Percentiles rank a stretch among this genome's conserved stretches.
These are phyloP conservation scores for Beroe forskalii DNA, from an alignment of 37 sponge, comb jelly and placozoan species.

Conservation along the genomic window DNA sequence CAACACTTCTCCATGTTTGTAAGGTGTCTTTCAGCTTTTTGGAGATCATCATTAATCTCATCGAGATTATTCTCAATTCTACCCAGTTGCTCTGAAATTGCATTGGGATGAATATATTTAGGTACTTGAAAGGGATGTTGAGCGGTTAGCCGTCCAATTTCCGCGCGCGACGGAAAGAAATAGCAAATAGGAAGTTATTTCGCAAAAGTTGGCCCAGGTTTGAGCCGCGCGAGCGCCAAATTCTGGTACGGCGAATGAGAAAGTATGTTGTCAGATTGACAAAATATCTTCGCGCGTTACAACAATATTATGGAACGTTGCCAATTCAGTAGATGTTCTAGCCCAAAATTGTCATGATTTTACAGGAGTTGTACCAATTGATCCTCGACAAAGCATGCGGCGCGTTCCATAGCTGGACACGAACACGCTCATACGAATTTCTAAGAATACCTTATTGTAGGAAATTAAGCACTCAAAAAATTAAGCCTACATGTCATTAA, in stretches of 20 bases:
- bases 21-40: constrained; percentile 83
- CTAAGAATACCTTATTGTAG: no score
- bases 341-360: not conserved
- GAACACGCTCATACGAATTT: no score
- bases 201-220: not conserved
- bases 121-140: no score
- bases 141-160: no score
- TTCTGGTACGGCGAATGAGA: not conserved
- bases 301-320: not conserved
- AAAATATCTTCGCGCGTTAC: not conserved
- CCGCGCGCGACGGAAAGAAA: no score
- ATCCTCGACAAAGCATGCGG: not conserved
- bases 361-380: not conserved
- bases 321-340: not conserved
- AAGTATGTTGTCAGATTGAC: not conserved
- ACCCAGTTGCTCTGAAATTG: constrained; percentile 81
- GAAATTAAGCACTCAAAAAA: no score
- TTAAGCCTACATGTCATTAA: no score
- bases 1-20: constrained; percentile 87
- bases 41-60: constrained; percentile 87
- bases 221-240: not conserved
- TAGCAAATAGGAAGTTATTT: not conserved
- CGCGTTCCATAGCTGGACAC: no score
- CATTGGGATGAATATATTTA: not conserved
- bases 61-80: constrained; percentile 87